These are phyloP conservation scores for Scaptomyza reducta DNA, from an alignment of 2,888 invertebrate genomes.

Conservation along the genomic window DNA sequence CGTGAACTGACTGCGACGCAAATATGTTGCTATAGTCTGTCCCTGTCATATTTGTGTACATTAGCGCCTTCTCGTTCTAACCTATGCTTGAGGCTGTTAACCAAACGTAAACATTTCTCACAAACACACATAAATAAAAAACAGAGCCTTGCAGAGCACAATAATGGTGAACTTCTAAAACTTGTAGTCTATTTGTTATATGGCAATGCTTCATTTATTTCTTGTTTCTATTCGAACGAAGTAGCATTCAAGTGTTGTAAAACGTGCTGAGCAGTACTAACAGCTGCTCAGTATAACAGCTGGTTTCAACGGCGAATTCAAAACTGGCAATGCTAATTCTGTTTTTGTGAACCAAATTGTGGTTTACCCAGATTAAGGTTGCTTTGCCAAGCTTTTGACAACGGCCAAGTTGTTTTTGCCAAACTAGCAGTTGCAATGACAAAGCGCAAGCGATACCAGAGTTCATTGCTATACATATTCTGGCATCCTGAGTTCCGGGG, in stretches of 20 bases:
- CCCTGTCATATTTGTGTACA: background rate
- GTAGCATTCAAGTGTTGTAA: background rate
- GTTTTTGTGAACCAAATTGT: background rate
- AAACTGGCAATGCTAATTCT: background rate
- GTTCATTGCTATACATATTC: background rate
- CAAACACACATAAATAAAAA: background rate
- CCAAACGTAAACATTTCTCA: background rate
- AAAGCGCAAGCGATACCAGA: too few relatives aligned
- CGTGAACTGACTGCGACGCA: background rate
- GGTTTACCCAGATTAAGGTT: background rate
- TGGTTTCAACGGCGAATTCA: background rate
- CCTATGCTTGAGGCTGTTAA: background rate
- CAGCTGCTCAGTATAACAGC: background rate
- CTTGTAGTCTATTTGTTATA: background rate
- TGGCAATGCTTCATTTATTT: background rate
- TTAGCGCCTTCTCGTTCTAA: background rate
- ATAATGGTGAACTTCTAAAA: background rate
- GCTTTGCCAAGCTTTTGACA: too few relatives aligned
- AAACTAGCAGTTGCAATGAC: too few relatives aligned
- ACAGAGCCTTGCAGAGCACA: background rate
- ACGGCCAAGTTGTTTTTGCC: too few relatives aligned
- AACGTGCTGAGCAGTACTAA: background rate
- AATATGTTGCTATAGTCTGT: background rate
- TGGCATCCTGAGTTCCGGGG: background rate
- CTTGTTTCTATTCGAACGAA: background rate